Conservation (phyloP, 2,888 invertebrate genomes). For the Harpagoxenus sublaevis region DNA sequence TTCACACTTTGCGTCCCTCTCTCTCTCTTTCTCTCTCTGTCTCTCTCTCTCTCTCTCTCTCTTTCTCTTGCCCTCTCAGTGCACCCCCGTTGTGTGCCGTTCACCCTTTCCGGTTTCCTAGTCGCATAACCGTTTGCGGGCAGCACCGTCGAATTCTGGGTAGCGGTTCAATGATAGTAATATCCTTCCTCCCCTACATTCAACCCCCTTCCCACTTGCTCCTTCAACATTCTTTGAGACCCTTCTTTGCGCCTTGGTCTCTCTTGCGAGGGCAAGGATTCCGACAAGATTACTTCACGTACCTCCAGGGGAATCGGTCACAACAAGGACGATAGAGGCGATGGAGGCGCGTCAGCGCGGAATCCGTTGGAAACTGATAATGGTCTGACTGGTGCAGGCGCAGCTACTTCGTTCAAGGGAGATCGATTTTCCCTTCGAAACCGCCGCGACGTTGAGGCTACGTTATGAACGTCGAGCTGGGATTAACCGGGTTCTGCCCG, state of each 20-base stretch:
- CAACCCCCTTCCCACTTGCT: constrained; percentile 2
- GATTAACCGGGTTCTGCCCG: constrained; percentile 27
- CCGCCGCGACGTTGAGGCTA: neutral
- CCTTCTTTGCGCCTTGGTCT: neutral
- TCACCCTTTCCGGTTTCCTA: constrained; percentile 72
- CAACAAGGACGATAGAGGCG: constrained; percentile 8
- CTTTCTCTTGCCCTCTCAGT: constrained; percentile 28
- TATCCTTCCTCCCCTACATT: constrained; percentile 46
- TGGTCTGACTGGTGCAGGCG: constrained; percentile 37
- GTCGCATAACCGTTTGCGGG: constrained; percentile 79
- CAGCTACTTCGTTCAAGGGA: constrained; percentile 32
- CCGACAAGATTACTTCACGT: neutral
- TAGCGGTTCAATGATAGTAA: constrained; percentile 82
- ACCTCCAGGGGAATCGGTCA: neutral
- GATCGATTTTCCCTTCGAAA: constrained; percentile 45
- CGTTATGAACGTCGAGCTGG: constrained; percentile 28
- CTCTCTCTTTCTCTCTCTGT: constrained; percentile 18
- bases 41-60: constrained; percentile 27
- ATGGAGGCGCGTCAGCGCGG: constrained; percentile 34
- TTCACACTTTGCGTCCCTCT: constrained; percentile 57
- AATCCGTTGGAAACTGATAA: constrained; percentile 22
- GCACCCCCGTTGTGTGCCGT: constrained; percentile 56
- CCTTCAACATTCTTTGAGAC: constrained; percentile 32
- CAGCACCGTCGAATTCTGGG: constrained; percentile 83
- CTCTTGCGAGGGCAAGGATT: constrained; percentile 9